Evolutionary conservation across 2,888 invertebrate genomes (phyloP), one percentile per base, ranked within the genome.

Genomic region (Agriopis leucophaearia): DNA sequence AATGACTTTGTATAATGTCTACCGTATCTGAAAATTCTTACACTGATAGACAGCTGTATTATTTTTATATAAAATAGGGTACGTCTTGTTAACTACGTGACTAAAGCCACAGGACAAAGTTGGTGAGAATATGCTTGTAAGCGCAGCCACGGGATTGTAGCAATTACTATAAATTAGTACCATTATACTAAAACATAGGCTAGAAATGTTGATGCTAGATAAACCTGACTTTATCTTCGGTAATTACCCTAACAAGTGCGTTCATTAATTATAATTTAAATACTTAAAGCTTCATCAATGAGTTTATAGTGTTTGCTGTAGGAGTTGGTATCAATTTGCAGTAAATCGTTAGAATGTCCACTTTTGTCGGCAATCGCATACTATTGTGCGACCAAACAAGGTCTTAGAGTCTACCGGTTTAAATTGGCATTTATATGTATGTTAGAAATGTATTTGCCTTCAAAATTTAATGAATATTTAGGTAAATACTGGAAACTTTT

Each of bases 91-190:
- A 5, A 27, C 27, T 27, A 27, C 27, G 27, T 27, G 27, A 27
- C 5, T 27, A 27, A 27, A 27, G 27, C 27, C 27, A 27, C 27
- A 27, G 4, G 27, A 27, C 27, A 27, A 27, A 27, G 27, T 5
- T 27, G 5, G 27, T 27, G 5, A 45, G 10, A n/a, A 13, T 18
- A 15, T 51, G 47, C 57, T 38, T 48, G 42, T 44, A 8, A 47
- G 27, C n/a, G 42, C 27, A 16, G 47, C 13, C 56, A 58, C 58
- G 44, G 52, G 4, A 59, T 54, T 61, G 42, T 35, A 70, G 57
- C 50, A 55, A 65, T 63, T 36, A 65, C 56, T 58, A 64, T 57
- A 45, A 51, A 64, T 58, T 52, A 38, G 54, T 45, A 40, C 27
- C n/a, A 64, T 64, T 42, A 50, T 15, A 61, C n/a, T 27, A 50